Conservation (phyloP, 2,797 vertebrate genomes). For the Poeciliopsis turneri region DNA sequence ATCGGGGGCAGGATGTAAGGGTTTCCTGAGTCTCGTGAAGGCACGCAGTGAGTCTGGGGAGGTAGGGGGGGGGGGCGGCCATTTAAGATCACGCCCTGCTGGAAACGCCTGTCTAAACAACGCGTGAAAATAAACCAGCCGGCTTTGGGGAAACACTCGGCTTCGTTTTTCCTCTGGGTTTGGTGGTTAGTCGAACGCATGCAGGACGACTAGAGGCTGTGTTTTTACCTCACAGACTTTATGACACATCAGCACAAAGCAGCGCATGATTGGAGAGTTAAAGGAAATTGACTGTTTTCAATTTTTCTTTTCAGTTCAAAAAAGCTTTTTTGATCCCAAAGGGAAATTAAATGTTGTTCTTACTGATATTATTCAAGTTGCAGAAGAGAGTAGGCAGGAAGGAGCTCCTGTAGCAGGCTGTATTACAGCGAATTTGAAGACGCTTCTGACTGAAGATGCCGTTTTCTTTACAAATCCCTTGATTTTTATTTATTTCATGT, state of each 20-base stretch:
- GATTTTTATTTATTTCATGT: no score
- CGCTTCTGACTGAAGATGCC: no score
- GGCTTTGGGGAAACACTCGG: constrained; percentile 35
- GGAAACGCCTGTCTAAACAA: constrained; percentile 76
- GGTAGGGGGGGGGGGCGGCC: constrained; percentile 2
- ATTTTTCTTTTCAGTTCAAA: neutral
- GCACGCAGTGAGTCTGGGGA: constrained; percentile 14
- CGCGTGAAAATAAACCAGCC: constrained; percentile 57
- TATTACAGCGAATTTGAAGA: no score
- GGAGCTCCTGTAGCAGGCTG: no score
- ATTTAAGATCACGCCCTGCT: constrained; percentile 61
- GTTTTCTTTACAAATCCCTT: neutral
- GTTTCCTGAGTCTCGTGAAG: constrained; percentile 72
- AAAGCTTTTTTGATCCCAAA: neutral
- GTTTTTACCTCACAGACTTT: neutral
- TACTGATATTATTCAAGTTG: neutral
- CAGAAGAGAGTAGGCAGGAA: no score
- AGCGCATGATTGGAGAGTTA: neutral
- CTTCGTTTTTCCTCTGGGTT: constrained; percentile 62
- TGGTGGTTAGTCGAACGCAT: constrained; percentile 1
- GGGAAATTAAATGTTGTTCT: neutral
- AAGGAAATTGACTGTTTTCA: neutral
- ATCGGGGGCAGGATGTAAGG: constrained; percentile 63
- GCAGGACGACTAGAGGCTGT: neutral
- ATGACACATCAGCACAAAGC: neutral